Conservation (phyloP, 23 tunicate genomes). For the Styela clava region DNA sequence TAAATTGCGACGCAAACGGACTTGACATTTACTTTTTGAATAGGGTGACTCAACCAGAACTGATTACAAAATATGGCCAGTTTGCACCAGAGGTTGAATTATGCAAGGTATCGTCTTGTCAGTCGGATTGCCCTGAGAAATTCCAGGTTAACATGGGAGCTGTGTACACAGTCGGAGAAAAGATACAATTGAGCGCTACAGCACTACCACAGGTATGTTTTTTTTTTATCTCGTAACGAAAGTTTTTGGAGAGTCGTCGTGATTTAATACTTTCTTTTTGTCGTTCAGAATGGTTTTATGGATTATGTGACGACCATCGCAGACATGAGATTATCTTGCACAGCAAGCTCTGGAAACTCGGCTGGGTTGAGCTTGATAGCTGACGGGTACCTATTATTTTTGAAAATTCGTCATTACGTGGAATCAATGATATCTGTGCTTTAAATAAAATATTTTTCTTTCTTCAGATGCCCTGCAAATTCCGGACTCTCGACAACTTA, state of each 20-base stretch:
- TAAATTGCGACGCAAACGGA: no score
- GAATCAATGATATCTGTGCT: no score
- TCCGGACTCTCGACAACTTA: neutral
- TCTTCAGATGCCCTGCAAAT: constrained; percentile 1
- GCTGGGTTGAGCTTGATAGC: neutral
- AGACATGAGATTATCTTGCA: constrained; percentile 22
- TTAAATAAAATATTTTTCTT: no score
- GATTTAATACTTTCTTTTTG: neutral
- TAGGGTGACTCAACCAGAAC: neutral
- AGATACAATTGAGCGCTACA: constrained; percentile 13
- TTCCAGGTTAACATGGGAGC: constrained; percentile 13
- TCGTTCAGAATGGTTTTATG: neutral
- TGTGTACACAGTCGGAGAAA: constrained; percentile 32
- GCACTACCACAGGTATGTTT: constrained; percentile 4
- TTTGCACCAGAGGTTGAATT: constrained; percentile 14
- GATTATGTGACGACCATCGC: constrained; percentile 13
- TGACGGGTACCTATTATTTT: constrained; percentile 15
- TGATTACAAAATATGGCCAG: neutral
- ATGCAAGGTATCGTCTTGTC: constrained; percentile 10
- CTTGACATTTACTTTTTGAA: no score
- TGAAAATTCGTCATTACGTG: no score
- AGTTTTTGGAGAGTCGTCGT: neutral
- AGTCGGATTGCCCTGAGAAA: constrained; percentile 9
- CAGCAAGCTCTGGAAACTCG: neutral
- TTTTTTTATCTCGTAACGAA: neutral